Percentiles rank a stretch among this genome's conserved stretches.
Conservation (phyloP, 2,888 invertebrate genomes). For the Lysandra coridon region DNA sequence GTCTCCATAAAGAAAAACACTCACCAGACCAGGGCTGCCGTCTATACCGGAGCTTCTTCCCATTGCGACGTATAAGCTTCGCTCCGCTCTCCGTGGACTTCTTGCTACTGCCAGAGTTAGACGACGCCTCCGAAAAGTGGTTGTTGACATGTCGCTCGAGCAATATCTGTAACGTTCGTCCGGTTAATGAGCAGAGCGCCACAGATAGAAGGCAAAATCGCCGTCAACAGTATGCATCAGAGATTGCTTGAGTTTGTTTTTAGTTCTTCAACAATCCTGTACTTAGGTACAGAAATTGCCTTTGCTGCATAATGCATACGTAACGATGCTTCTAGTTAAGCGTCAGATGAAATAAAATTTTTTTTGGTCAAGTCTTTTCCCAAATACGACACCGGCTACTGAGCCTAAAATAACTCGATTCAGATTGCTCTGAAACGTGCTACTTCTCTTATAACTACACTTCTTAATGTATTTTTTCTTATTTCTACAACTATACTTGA, state of each 20-base stretch:
- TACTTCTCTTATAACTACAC: conserved; percentile 10
- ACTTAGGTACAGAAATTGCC: not conserved
- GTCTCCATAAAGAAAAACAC: conserved; percentile 43
- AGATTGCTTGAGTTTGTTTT: not conserved
- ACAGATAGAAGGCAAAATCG: not conserved
- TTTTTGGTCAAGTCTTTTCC: not conserved
- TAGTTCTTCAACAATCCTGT: not conserved
- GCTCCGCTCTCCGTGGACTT: conserved; percentile 86
- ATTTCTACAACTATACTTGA: conserved; percentile 48
- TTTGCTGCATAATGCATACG: not conserved
- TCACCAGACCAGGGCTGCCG: conserved; percentile 94
- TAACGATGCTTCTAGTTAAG: not conserved
- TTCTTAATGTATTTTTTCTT: conserved; percentile 36
- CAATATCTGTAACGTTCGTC: conserved; percentile 82
- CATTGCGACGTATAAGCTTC: conserved; percentile 91
- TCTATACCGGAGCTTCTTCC: conserved; percentile 92
- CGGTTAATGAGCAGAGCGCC: not conserved
- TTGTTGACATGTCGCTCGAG: conserved; percentile 96
- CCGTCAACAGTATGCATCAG: not conserved
- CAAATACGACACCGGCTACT: not conserved
- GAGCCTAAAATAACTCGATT: not conserved
- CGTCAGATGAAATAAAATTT: not conserved
- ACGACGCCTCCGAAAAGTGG: conserved; percentile 87
- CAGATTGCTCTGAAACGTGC: not conserved
- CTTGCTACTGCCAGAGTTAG: conserved; percentile 81